phyloP scores from a whole-genome alignment of 2,797 vertebrate species.

The Pelodytes ibericus region DNA sequence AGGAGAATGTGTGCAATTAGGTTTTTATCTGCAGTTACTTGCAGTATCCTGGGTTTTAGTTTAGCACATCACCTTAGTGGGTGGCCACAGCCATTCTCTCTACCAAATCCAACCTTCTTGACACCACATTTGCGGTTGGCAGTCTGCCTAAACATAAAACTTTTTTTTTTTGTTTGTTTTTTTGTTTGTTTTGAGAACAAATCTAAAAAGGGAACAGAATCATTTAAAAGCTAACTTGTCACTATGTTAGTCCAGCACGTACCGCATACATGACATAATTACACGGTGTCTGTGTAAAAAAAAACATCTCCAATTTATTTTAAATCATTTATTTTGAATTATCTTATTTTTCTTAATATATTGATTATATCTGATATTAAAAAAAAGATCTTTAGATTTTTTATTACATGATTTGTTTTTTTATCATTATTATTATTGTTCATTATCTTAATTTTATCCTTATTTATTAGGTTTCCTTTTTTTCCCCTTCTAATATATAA shows the following conservation, averaged over 20 bases:
- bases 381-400: background rate
- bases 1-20: conserved; percentile 86
- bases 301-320: too few species aligned
- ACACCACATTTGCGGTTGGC: conserved; percentile 72
- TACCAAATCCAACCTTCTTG: conserved; percentile 74
- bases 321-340: too few species aligned
- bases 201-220: conserved; percentile 72
- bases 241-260: background rate
- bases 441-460: too few species aligned
- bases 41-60: conserved; percentile 76
- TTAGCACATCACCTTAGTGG: conserved; percentile 79
- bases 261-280: background rate
- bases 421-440: conserved; percentile 80
- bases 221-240: conserved; percentile 65
- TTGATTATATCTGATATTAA: too few species aligned
- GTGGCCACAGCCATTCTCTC: conserved; percentile 73
- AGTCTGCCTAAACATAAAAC: conserved; percentile 71
- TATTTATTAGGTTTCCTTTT: too few species aligned
- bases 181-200: conserved; percentile 71
- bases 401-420: conserved; percentile 58
- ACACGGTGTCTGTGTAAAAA: background rate
- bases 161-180: too few species aligned
- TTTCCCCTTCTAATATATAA: too few species aligned
- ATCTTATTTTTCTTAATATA: too few species aligned
- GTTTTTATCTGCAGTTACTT: conserved; percentile 79